Conservation (phyloP, 2,888 invertebrate species). For the Stenichneumon culpator region DNA sequence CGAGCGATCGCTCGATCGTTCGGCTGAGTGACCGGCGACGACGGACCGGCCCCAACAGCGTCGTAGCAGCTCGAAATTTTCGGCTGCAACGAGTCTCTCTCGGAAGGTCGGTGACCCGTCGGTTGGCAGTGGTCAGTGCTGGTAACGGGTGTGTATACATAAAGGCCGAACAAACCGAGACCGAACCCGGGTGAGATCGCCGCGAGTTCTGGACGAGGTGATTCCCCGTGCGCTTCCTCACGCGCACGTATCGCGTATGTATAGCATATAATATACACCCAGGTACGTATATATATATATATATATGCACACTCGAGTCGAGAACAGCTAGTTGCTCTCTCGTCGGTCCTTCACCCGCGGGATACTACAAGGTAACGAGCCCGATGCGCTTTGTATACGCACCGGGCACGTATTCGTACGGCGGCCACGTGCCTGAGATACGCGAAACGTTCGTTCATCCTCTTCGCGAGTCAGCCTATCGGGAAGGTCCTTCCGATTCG, state of each 20-base stretch:
- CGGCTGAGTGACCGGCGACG: slow-evolving; percentile 44
- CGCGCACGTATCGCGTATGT: slow-evolving; percentile 21
- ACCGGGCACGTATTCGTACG: slow-evolving; percentile 71
- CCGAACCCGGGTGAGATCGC: slow-evolving; percentile 55
- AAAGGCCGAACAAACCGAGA: slow-evolving; percentile 62
- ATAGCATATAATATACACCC: slow-evolving; percentile 55
- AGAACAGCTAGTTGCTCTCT: slow-evolving; percentile 57
- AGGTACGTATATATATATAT: slow-evolving; percentile 18
- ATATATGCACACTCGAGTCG: slow-evolving; percentile 31
- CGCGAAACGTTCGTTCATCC: slow-evolving; percentile 40
- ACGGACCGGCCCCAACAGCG: slow-evolving; percentile 25
- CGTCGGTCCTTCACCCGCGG: slow-evolving; percentile 79
- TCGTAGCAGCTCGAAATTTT: slow-evolving; percentile 71
- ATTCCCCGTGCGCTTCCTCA: slow-evolving; percentile 25
- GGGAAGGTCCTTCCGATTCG: slow-evolving; percentile 39
- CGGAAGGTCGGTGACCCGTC: slow-evolving; percentile 80
- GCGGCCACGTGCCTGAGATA: slow-evolving; percentile 74
- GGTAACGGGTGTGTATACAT: slow-evolving; percentile 81
- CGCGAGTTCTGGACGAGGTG: slow-evolving; percentile 35
- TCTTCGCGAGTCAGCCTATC: slow-evolving; percentile 1
- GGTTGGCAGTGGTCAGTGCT: slow-evolving; percentile 84
- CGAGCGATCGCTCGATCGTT: slow-evolving; percentile 15
- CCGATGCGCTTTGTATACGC: slow-evolving; percentile 38
- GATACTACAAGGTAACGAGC: slow-evolving; percentile 37
- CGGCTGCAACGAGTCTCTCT: slow-evolving; percentile 72